Conservation (phyloP, 2,888 invertebrate genomes). For the Cheilosia vernalis region DNA sequence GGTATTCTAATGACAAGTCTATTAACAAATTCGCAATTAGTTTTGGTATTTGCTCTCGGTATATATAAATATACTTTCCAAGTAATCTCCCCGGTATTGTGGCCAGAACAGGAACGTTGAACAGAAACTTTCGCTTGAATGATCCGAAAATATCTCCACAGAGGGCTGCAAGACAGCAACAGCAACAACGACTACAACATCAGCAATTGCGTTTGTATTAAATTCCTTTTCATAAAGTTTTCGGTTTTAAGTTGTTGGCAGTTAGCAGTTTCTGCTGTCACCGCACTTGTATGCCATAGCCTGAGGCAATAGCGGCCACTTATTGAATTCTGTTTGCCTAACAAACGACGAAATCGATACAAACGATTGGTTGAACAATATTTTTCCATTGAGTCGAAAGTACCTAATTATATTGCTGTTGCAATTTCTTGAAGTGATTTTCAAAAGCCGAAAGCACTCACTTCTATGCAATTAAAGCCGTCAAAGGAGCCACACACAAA, state of each 20-base stretch:
- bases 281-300: neutral
- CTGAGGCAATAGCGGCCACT: conserved; percentile 10
- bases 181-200: neutral
- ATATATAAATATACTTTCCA: neutral
- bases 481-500: neutral
- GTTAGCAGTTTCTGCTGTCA: conserved; percentile 30
- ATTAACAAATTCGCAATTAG: conserved; percentile 44
- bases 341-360: neutral
- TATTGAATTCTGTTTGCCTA: conserved; percentile 1
- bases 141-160: conserved; percentile 37
- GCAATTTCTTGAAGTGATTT: too few species aligned
- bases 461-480: neutral
- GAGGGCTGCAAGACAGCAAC: conserved; percentile 1
- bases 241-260: conserved; percentile 18
- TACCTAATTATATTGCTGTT: too few species aligned
- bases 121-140: conserved; percentile 43
- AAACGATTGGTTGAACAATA: too few species aligned
- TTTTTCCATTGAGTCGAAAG: too few species aligned
- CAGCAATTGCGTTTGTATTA: conserved; percentile 30
- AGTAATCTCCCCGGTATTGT: conserved; percentile 26
- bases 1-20: conserved; percentile 24
- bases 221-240: conserved; percentile 51
- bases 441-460: too few species aligned
- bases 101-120: conserved; percentile 14
- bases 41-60: conserved; percentile 20